Base-by-base conservation (phyloP, 2,888 invertebrate genomes). In the Aphelenchoides bicaudatus region DNA sequence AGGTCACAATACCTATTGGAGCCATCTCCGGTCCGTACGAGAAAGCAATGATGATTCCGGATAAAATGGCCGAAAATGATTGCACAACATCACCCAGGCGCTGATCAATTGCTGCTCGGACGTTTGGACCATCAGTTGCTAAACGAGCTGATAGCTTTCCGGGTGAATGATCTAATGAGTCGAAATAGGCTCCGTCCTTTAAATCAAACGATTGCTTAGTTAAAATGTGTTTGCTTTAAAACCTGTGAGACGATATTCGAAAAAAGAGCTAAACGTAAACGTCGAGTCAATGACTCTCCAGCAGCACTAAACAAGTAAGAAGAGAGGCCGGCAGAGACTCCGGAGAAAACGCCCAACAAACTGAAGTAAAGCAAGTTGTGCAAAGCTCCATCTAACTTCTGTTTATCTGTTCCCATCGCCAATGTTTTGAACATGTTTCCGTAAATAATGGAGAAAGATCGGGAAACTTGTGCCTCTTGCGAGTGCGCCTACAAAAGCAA, bases 91-190 rank as follows among this genome's bases (percentile, higher is more conserved):
- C 73, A 1, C 72, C 67, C 1, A 73, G 60, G 43, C 73, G 63
- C 53, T 73, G 73, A 53, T 73, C 73, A 38, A 73, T 65, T 0
- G 73, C 73, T 30, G 71, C 73, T 78, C 80, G 80, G 3, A 82
- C 75, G 39, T 81, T 74, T 4, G 82, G 81, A 25, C 81, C 80
- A 71, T 82, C 82, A 38, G 80, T 74, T 3, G 81, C 80, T 39
- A 82, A 68, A 56, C 79, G 66, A 0, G 79, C 78, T 16, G 79
- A 75, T 21, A 80, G 61, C 58, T 75, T 80, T 10, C 80, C 80
- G 29, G 78, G 66, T 3, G 79, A 73, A 62, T 80, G 79, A n/a
- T 74, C 69, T 25, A 77, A 72, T 25, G 79, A 66, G 67, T 82
- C 82, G 61, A 81, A 81, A 79, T 82, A 82, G 16, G 72, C 79